Base-by-base conservation (phyloP, 1,140 invertebrate species). In the Drosophila suzukii region DNA sequence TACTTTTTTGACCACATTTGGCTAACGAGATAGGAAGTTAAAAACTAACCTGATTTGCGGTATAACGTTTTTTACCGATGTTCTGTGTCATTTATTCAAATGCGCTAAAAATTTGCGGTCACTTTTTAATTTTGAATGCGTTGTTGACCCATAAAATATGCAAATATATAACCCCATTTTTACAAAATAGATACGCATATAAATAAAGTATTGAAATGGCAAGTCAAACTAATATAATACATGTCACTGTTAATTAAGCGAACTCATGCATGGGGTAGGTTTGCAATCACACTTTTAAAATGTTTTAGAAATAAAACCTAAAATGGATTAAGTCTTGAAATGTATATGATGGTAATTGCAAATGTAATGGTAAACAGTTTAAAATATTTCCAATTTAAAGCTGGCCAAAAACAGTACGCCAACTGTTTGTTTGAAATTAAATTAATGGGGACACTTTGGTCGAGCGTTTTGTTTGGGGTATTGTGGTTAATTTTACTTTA, bases 401-500 rank as follows among this genome's bases (percentile, higher is more conserved):
- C 34, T 15, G 17, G 55, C 13, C 32, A 50, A 41, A 62, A 74
- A 62, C 20, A n/a, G 17, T 32, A 12, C 6, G 20, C 5, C 30
- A 36, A 41, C 13, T 41, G 32, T 66, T 20, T 44, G 30, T 34
- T 44, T 57, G 10, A 12, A 43, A 67, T 63, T 32, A n/a, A 54
- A 57, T 51, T 47, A 59, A 41, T 55, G 41, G 20, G 20, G 7
- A 39, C 47, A 75, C 49, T 58, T 63, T 58, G 60, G 65, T 55
- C 59, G 56, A 50, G 27, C 38, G 62, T 49, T 46, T 65, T 82
- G 71, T 88, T 86, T 88, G 83, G 51, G 63, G 59, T 56, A 71
- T 77, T 86, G 83, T 77, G 79, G 83, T 80, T 88, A 79, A 83
- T 83, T 88, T 74, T 83, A 88, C 78, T 86, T 83, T 83, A 86